Conservation (phyloP, 2,797 vertebrate species). For the Rousettus madagascariensis region DNA sequence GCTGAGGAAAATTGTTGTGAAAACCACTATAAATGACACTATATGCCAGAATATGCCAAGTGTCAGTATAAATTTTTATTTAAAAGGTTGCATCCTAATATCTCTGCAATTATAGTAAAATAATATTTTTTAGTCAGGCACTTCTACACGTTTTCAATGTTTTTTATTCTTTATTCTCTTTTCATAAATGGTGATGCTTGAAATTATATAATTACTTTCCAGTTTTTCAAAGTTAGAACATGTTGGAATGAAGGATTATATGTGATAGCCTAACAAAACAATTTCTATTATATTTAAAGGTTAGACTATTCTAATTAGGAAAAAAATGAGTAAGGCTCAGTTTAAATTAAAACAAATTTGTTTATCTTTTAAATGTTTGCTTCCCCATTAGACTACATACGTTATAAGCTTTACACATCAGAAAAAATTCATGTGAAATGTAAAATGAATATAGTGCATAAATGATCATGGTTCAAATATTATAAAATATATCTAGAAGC, state of each 20-base stretch:
- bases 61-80: slow-evolving; percentile 43
- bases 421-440: slow-evolving; percentile 28
- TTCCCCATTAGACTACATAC: not conserved
- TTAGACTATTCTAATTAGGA: slow-evolving; percentile 42
- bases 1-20: slow-evolving; percentile 27
- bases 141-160: slow-evolving; percentile 9
- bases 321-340: not conserved
- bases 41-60: not conserved
- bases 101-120: slow-evolving; percentile 33
- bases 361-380: slow-evolving; percentile 20
- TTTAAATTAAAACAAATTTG: slow-evolving; percentile 57
- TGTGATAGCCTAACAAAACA: slow-evolving; percentile 50
- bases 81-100: slow-evolving; percentile 32
- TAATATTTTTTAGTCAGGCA: slow-evolving; percentile 38
- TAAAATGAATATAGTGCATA: slow-evolving; percentile 39
- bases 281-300: slow-evolving; percentile 65
- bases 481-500: slow-evolving; percentile 31
- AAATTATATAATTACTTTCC: slow-evolving; percentile 61
- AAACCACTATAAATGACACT: not conserved
- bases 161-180: slow-evolving; percentile 56
- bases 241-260: slow-evolving; percentile 59
- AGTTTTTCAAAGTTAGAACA: slow-evolving; percentile 60
- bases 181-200: slow-evolving; percentile 54
- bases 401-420: slow-evolving; percentile 34
- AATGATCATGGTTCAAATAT: slow-evolving; percentile 36